Base-by-base conservation (phyloP, 2,113 vertebrate species). In the Leptosomus discolor region DNA sequence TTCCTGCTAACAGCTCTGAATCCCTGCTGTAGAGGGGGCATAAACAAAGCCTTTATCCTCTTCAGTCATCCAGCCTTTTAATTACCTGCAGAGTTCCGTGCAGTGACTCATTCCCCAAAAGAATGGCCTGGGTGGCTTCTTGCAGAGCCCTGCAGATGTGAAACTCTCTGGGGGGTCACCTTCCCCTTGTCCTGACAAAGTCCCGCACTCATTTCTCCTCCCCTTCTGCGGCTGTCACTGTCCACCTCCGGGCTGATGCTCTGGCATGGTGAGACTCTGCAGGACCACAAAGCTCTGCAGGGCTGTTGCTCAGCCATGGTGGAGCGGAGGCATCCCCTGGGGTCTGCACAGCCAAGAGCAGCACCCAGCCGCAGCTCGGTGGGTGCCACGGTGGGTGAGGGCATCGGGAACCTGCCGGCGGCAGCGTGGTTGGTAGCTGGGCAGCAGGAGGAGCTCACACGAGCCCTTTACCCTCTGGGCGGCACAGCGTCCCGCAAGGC, bases 401-500 rank as follows among this genome's bases (percentile, higher is more conserved):
- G 5, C 46, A 22, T 39, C 20, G 13, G 41, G 4, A 46, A 17
- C 1, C 20, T 5, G 50, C 76, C 3, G 5, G 22, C 32, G 48
- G 48, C 73, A 41, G 32, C 1, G 1, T 6, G 67, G 9, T 0
- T 11, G 69, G 18, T 23, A 34, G 63, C 50, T 30, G 77, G 70
- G 39, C 80, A 45, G 15, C 0, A 51, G 70, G 67, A 84, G 48
- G 12, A 54, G 81, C 81, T 54, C 21, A 3, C 27, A 6, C 3
- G n/a, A n/a, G 18, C 27, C 17, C 45, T 69, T 39, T 39, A 34
- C 48, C 58, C 37, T 12, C 46, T 3, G 3, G 9, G 26, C 19
- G 6, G 46, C 34, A 8, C 0, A 0, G 46, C 67, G n/a, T n/a
- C n/a, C 71, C 29, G 1, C 43, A 7, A 15, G n/a, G 34, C 1